Evolutionary conservation across 2,113 vertebrate genomes (phyloP), one percentile per base, ranked within the genome.

Genomic region (Bubo bubo): DNA sequence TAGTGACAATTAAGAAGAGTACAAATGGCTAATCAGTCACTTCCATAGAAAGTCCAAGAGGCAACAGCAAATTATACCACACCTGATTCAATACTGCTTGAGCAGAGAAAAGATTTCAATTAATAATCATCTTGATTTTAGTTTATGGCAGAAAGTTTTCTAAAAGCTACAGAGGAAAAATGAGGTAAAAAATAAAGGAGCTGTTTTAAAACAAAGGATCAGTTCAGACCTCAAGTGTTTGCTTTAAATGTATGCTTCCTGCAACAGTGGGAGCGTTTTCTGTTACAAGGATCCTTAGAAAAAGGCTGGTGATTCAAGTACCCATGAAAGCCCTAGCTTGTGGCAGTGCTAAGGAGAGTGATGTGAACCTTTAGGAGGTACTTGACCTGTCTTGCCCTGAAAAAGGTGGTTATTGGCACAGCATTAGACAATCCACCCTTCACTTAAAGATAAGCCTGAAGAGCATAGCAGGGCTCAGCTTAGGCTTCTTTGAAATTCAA

Each of bases 371-470:
- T 91, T 16, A 60, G 58, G 81, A 83, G 58, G 41, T 64, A 35
- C 79, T 90, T 90, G 80, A 88, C 63, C 53, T 64, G 20, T 56
- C 87, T 53, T 55, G 64, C 63, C 73, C 86, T 73, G 41, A 55
- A 70, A 76, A 90, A 76, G 30, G 56, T 52, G 55, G 4, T 1
- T 62, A 55, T 30, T 93, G 93, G 92, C 73, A 89, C 66, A 72
- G 70, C 58, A 83, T 76, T 74, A 90, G 56, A 37, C 74, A 94
- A 49, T 53, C n/a, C 2, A 1, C 47, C 88, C 52, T 87, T 58
- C 79, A 79, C 71, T 96, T 70, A 52, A 73, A 88, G 91, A 96
- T 92, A 96, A 95, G 63, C 55, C 52, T 96, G 71, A 84, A 81
- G 76, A 86, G 80, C 49, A 12, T 6, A 71, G 41, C 80, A 76